Base-by-base conservation (phyloP, 2,797 vertebrate species). In the Heterohyrax brucei region DNA sequence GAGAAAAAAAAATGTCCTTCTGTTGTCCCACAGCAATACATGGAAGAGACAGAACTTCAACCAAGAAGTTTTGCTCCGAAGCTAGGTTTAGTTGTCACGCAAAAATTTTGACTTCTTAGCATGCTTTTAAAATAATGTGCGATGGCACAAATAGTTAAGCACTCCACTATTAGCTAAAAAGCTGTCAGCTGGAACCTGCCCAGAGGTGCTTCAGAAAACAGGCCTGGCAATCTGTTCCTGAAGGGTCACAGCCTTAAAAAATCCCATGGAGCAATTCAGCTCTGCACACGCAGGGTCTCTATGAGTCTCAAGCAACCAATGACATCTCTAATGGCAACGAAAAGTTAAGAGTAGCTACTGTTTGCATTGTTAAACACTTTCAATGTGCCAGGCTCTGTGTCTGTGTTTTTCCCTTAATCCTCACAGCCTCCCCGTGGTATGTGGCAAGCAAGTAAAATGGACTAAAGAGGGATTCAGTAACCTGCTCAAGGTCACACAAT, bases 51-150 rank as follows among this genome's bases (percentile, higher is more conserved):
- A 82, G 10, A 87, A 79, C 10, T 70, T 87, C 83, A 95, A 75
- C 21, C 59, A 93, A 83, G 33, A 50, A 30, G 44, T 88, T 94
- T 88, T 84, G 28, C n/a, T 79, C 56, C 12, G 66, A 89, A 93
- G 68, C 50, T 4, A 85, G 10, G 61, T 62, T 46, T 56, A 86
- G 50, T 78, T 44, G 73, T 1, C 16, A 19, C 8, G 30, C 7
- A 87, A 46, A 4, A n/a, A 33, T 85, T 53, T 61, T 94, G 26
- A 56, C 64, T 92, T 96, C 66, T 95, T 79, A 91, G 24, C 26
- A 91, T 76, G 26, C 59, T 94, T 68, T 91, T 64, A 79, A 68
- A 92, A 83, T 68, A 26, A 61, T 50, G 61, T 50, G 75, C 75
- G 46, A 61, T 70, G 68, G 68, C 5, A 19, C n/a, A 33, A 72